Evolutionary conservation across 2,797 vertebrate species (phyloP).

Genomic region (Lophotriccus pileatus): DNA sequence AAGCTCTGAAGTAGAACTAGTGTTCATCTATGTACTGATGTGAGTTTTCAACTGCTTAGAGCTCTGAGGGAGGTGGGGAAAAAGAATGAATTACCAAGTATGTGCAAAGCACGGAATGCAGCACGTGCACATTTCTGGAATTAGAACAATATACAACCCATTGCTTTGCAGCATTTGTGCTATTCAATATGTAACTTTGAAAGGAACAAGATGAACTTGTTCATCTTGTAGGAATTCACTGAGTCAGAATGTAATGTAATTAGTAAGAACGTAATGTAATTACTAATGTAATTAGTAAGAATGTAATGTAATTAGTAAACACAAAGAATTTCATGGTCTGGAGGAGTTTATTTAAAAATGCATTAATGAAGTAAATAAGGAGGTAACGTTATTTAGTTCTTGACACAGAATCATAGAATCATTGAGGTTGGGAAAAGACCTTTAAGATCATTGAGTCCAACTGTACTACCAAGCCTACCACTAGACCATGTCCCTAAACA

Average conservation of each 20-base stretch:
- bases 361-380: not conserved
- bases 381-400: not conserved
- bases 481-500: not conserved
- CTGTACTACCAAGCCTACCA: not conserved
- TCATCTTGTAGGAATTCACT: not conserved
- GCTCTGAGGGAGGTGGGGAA: not conserved
- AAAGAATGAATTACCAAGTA: not conserved
- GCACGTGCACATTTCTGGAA: not conserved
- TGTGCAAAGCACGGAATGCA: not conserved
- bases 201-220: not conserved
- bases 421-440: not conserved
- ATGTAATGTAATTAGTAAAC: too few species aligned
- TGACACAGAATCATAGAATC: not conserved
- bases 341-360: not conserved
- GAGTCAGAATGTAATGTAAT: not conserved
- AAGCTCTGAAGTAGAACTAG: not conserved
- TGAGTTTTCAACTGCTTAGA: not conserved
- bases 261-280: not conserved
- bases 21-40: not conserved
- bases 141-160: not conserved
- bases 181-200: not conserved
- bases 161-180: not conserved
- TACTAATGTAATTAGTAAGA: too few species aligned
- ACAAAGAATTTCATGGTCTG: not conserved
- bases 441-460: not conserved